Conservation (phyloP, 2,888 invertebrate genomes). For the Mechanitis mazaeus region DNA sequence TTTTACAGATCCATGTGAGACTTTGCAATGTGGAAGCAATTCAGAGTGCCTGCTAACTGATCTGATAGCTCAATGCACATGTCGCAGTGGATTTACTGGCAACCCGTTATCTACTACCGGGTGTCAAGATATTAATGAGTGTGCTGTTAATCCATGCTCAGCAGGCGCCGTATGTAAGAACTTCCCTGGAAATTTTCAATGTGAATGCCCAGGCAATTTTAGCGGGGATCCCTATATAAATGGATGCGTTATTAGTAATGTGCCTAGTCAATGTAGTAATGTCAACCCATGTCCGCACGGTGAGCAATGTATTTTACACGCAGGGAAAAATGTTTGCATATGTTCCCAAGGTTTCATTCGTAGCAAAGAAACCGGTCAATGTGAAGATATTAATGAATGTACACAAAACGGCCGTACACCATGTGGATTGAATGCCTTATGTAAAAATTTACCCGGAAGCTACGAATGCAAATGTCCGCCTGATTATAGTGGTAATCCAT, state of each 20-base stretch:
- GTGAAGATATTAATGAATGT: constrained; percentile 92
- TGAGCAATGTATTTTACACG: constrained; percentile 90
- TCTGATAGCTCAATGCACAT: constrained; percentile 89
- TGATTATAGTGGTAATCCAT: constrained; percentile 93
- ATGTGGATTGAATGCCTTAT: constrained; percentile 92
- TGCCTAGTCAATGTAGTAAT: constrained; percentile 83
- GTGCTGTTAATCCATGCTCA: constrained; percentile 87
- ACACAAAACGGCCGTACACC: constrained; percentile 85
- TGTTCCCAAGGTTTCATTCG: constrained; percentile 92
- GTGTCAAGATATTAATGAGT: constrained; percentile 94
- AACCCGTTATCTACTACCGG: constrained; percentile 79
- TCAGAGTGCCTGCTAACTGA: constrained; percentile 92
- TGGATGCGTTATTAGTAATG: constrained; percentile 82
- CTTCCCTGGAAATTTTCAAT: constrained; percentile 88
- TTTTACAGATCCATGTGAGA: constrained; percentile 91
- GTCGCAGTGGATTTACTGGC: constrained; percentile 88
- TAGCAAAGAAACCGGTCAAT: constrained; percentile 83
- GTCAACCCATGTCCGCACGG: constrained; percentile 87
- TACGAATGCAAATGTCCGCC: constrained; percentile 94
- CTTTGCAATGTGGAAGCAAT: constrained; percentile 88
- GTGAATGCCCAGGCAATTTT: constrained; percentile 90
- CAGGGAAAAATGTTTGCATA: constrained; percentile 89
- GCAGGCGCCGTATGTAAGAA: constrained; percentile 92
- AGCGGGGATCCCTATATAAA: constrained; percentile 87
- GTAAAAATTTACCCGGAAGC: constrained; percentile 94